Evolutionary conservation across 1,140 invertebrate species (phyloP).

Genomic region (Pararge aegeria): DNA sequence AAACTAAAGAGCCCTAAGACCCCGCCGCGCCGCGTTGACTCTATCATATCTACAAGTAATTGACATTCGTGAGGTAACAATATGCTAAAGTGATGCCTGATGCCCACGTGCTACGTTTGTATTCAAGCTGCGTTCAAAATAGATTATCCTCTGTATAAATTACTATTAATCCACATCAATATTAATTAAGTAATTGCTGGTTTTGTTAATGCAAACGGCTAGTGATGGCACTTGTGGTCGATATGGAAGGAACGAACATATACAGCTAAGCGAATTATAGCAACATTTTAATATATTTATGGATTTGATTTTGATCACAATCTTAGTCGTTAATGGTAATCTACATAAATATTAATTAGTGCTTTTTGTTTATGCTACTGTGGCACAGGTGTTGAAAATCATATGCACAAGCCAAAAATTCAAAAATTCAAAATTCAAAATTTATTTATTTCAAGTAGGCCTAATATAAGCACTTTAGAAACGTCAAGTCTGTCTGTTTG

Average conservation of each 20-base stretch:
- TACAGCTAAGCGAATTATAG: too few relatives aligned
- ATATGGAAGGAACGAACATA: not conserved
- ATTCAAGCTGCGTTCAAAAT: constrained; percentile 14
- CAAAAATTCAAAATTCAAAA: too few relatives aligned
- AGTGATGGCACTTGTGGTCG: not conserved
- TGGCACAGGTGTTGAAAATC: not conserved
- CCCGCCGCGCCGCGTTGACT: not conserved
- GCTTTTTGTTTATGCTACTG: not conserved
- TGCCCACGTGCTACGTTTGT: constrained; percentile 28
- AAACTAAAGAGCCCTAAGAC: not conserved
- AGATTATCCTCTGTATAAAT: constrained; percentile 21
- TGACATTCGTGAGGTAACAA: constrained; percentile 15
- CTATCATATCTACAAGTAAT: constrained; percentile 1
- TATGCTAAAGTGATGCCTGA: constrained; percentile 16
- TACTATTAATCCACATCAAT: constrained; percentile 11
- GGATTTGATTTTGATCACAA: not conserved
- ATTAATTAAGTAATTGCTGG: not conserved
- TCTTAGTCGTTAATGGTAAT: not conserved
- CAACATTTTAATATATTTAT: not conserved
- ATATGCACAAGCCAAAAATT: too few relatives aligned
- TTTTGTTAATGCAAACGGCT: not conserved
- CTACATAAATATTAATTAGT: not conserved
- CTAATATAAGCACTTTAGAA: too few relatives aligned
- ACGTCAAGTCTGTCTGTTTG: too few relatives aligned
- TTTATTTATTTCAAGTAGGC: too few relatives aligned